Percentiles rank a stretch among this genome's conserved stretches.
These are phyloP conservation scores for Oreortyx pictus DNA, from an alignment of 2,797 vertebrate genomes.

Conservation along the genomic window DNA sequence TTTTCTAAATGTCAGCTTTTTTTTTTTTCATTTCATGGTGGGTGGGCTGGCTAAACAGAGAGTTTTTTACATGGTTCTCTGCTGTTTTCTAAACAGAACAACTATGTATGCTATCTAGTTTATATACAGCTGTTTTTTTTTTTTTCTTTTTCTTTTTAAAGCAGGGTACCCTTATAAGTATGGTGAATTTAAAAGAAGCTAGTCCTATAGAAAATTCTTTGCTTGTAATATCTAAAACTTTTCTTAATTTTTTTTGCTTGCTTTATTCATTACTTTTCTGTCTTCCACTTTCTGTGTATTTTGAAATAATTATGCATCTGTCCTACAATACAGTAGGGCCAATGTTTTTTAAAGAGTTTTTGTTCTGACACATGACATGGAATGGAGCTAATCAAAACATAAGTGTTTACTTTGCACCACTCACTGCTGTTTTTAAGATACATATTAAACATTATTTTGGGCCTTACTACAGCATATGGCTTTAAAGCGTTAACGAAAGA, in stretches of 20 bases:
- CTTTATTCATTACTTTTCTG: conserved; percentile 63
- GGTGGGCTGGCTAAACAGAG: conserved; percentile 83
- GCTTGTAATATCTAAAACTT: conserved; percentile 64
- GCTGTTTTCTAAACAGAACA: conserved; percentile 83
- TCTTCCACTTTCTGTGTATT: conserved; percentile 63
- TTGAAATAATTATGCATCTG: conserved; percentile 63
- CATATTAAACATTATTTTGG: conserved; percentile 47
- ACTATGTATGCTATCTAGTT: conserved; percentile 80
- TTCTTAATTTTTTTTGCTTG: conserved; percentile 38
- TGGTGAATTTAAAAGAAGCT: conserved; percentile 68
- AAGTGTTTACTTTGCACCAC: conserved; percentile 47
- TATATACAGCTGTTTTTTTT: conserved; percentile 77
- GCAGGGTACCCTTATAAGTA: conserved; percentile 74
- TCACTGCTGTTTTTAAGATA: conserved; percentile 47
- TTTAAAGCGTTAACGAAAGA: conserved; percentile 45
- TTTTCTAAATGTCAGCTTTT: conserved; percentile 73
- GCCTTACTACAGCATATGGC: neutral
- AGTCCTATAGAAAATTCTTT: conserved; percentile 69
- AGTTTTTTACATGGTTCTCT: conserved; percentile 80
- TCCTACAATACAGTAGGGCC: conserved; percentile 56
- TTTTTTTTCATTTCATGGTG: conserved; percentile 71
- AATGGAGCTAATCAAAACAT: conserved; percentile 66
- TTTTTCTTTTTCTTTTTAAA: conserved; percentile 66
- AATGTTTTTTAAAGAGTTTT: conserved; percentile 59
- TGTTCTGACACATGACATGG: conserved; percentile 51